These are phyloP conservation scores for Progne subis DNA, from an alignment of 2,113 vertebrate species.

Conservation along the genomic window DNA sequence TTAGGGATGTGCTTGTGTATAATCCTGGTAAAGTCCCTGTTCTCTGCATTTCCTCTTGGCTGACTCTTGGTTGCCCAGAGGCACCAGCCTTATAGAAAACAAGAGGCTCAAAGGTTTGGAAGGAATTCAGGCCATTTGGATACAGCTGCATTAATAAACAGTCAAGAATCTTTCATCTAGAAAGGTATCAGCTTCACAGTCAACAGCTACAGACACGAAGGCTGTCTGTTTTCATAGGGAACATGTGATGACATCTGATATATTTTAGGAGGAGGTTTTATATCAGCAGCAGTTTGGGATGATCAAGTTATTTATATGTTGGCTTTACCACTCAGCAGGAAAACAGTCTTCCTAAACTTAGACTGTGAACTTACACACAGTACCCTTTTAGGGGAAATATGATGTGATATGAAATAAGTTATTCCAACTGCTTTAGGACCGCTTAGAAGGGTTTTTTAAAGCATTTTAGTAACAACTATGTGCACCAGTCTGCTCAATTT, in stretches of 20 bases:
- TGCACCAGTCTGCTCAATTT: neutral
- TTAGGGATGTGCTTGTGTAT: neutral
- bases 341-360: neutral
- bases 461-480: neutral
- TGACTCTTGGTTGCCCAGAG: neutral
- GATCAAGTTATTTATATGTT: constrained; percentile 11
- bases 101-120: neutral
- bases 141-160: neutral
- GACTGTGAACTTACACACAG: neutral
- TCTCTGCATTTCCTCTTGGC: neutral
- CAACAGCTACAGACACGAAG: neutral
- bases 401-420: neutral
- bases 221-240: neutral
- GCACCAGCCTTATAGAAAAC: neutral
- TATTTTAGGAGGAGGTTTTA: neutral
- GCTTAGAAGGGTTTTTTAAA: neutral
- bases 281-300: constrained; percentile 6
- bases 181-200: neutral
- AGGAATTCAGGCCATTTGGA: neutral
- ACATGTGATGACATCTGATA: neutral
- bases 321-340: neutral
- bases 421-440: neutral
- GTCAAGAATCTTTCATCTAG: neutral
- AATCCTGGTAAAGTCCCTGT: neutral
- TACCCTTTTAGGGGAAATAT: neutral